A percentile compares a stretch with the other conserved stretches of the same genome.
phyloP scores from a whole-genome alignment of 2,797 vertebrate species.

The Cheirogaleus major region DNA sequence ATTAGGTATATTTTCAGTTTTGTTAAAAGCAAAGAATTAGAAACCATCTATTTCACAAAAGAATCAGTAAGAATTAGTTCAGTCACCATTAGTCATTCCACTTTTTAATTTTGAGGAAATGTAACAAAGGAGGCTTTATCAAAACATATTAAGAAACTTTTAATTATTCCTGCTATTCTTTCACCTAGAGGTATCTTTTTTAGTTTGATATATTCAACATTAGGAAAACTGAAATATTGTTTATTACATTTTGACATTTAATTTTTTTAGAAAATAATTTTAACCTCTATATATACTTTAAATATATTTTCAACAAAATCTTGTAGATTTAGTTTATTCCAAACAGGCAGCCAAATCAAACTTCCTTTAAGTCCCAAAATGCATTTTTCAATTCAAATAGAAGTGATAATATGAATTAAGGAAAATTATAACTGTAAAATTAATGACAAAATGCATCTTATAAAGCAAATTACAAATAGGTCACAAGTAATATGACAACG shows the following conservation, averaged over 20 bases:
- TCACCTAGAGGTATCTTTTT: background rate
- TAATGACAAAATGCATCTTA: background rate
- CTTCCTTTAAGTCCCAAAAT: background rate
- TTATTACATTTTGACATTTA: background rate
- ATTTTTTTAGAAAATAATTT: background rate
- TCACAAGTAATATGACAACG: background rate
- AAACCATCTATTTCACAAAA: conserved; percentile 21
- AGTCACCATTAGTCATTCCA: background rate
- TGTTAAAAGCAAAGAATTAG: conserved; percentile 18
- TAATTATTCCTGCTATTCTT: background rate
- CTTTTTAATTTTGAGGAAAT: conserved; percentile 35
- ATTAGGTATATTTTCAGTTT: background rate
- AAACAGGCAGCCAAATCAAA: background rate
- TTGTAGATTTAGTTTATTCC: conserved; percentile 31
- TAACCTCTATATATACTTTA: background rate
- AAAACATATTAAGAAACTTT: conserved; percentile 18
- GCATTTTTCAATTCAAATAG: conserved; percentile 29
- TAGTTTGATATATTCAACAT: background rate
- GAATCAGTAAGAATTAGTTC: background rate
- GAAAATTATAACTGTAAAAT: background rate
- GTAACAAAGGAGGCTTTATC: background rate
- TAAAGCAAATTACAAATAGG: background rate
- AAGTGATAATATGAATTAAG: background rate
- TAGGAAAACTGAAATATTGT: background rate
- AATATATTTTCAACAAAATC: conserved; percentile 30